Conservation (phyloP, 2,797 vertebrate genomes). For the Psittacula derbiana region DNA sequence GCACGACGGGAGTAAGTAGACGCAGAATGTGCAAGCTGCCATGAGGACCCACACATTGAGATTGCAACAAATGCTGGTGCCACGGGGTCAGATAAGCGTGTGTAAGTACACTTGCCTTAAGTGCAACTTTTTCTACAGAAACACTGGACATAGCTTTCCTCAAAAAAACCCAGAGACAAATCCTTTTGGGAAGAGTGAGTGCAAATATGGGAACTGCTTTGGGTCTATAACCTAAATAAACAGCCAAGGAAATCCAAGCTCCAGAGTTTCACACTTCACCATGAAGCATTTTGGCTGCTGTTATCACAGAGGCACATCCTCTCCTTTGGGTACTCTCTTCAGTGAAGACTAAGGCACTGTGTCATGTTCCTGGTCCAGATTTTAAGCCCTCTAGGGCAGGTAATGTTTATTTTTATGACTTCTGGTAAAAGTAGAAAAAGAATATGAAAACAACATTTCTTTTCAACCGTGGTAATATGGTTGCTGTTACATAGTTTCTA, state of each 20-base stretch:
- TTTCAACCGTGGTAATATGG: not conserved
- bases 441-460: not conserved
- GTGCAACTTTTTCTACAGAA: not conserved
- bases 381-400: not conserved
- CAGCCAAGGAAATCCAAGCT: not conserved
- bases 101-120: not conserved
- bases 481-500: not conserved
- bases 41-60: not conserved
- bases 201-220: not conserved
- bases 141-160: not conserved
- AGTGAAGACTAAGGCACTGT: not conserved
- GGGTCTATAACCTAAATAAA: conserved; percentile 7
- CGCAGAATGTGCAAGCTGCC: not conserved
- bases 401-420: not conserved
- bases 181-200: not conserved
- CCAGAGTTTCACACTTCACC: not conserved
- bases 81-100: not conserved
- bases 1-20: not conserved
- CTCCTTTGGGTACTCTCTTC: not conserved
- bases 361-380: not conserved
- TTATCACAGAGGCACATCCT: not conserved
- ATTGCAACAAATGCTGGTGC: not conserved
- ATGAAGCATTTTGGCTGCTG: not conserved
- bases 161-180: not conserved
- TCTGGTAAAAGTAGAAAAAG: not conserved